Percentiles rank a stretch among this genome's conserved stretches.
Conservation (phyloP, 2,888 invertebrate species). For the Dasysyrphus tricinctus region DNA sequence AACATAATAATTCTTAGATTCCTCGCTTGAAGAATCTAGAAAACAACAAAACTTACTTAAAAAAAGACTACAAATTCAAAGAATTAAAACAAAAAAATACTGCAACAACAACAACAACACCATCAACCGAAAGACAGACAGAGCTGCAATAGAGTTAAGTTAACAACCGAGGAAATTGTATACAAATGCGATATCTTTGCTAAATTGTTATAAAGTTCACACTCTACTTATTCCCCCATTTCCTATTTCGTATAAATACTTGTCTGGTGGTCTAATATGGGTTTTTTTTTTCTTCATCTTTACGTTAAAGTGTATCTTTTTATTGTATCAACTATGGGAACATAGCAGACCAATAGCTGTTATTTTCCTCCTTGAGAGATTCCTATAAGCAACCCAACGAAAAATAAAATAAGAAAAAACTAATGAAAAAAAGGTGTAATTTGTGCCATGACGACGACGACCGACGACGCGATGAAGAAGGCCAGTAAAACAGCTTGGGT, state of each 20-base stretch:
- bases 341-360: slow-evolving; percentile 19
- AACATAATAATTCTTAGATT: slow-evolving; percentile 21
- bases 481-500: slow-evolving; percentile 34
- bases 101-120: not conserved
- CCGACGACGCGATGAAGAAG: slow-evolving; percentile 31
- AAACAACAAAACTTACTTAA: slow-evolving; percentile 46
- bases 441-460: slow-evolving; percentile 11
- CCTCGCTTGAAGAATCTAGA: slow-evolving; percentile 47
- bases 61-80: slow-evolving; percentile 13
- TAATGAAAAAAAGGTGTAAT: slow-evolving; percentile 16
- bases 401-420: not conserved
- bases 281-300: not conserved
- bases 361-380: slow-evolving; percentile 23
- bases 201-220: slow-evolving; percentile 75
- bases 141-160: slow-evolving; percentile 25
- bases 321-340: slow-evolving; percentile 25
- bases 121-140: slow-evolving; percentile 1
- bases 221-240: slow-evolving; percentile 69
- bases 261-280: slow-evolving; percentile 37
- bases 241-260: slow-evolving; percentile 45
- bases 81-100: slow-evolving; percentile 2
- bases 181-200: slow-evolving; percentile 55
- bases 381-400: slow-evolving; percentile 9
- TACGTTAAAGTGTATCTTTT: slow-evolving; percentile 13
- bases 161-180: slow-evolving; percentile 68